phyloP scores from a whole-genome alignment of 2,888 invertebrate genomes.

The Cantharis nigra region DNA sequence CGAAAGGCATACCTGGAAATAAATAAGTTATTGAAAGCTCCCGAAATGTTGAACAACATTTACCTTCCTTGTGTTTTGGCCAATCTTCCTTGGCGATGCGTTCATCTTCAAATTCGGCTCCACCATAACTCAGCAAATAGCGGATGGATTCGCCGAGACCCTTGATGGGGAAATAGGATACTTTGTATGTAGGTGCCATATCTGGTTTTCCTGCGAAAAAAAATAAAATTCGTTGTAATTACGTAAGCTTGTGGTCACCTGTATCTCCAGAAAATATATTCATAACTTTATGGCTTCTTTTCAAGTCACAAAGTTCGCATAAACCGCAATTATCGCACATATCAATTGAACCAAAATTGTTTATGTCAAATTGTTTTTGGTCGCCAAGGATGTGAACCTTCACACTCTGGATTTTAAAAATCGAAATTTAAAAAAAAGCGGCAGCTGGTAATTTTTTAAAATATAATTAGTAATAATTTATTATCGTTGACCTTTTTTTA shows the following conservation, averaged over 20 bases:
- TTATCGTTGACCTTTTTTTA: no score
- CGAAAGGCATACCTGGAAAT: constrained; percentile 63
- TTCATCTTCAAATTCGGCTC: constrained; percentile 64
- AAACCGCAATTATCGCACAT: constrained; percentile 24
- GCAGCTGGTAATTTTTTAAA: no score
- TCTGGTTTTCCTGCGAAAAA: background rate
- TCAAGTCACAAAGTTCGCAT: constrained; percentile 16
- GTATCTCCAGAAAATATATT: constrained; percentile 9
- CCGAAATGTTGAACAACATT: constrained; percentile 5
- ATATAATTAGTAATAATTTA: no score
- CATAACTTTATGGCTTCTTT: constrained; percentile 11
- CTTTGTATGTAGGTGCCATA: constrained; percentile 59
- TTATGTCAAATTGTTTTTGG: constrained; percentile 4
- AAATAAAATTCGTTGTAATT: background rate
- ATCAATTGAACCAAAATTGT: background rate
- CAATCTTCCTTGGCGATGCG: constrained; percentile 57
- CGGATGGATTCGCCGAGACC: constrained; percentile 68
- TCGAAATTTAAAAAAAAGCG: no score
- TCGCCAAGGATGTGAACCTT: background rate
- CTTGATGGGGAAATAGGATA: constrained; percentile 67
- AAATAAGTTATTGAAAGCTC: background rate
- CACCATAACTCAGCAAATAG: constrained; percentile 65
- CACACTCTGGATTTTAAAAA: background rate
- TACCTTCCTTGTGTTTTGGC: constrained; percentile 47
- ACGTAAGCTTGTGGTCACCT: background rate